phyloP scores from a whole-genome alignment of 2,888 invertebrate species.

The Meiosimyza decipiens region DNA sequence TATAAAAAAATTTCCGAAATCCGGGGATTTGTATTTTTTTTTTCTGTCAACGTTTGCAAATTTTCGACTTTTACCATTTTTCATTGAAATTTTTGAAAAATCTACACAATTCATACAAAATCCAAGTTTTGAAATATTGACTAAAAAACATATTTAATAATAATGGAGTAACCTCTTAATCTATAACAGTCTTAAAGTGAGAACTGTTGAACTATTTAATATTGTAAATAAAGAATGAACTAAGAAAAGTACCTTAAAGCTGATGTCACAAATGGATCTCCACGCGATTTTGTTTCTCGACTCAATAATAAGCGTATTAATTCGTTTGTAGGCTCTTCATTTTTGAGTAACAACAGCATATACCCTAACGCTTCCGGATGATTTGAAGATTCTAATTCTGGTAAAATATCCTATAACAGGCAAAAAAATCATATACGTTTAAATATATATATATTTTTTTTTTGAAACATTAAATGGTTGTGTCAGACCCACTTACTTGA shows the following conservation, averaged over 20 bases:
- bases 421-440: background rate
- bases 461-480: background rate
- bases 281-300: slow-evolving; percentile 75
- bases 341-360: slow-evolving; percentile 89
- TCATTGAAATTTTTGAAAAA: too few relatives aligned
- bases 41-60: too few relatives aligned
- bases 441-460: background rate
- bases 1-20: too few relatives aligned
- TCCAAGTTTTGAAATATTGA: too few relatives aligned
- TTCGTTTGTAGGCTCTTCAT: slow-evolving; percentile 89
- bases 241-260: slow-evolving; percentile 73
- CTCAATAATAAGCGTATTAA: slow-evolving; percentile 86
- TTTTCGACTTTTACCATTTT: too few relatives aligned
- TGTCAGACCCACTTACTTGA: slow-evolving; percentile 55
- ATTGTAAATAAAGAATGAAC: background rate
- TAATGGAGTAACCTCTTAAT: too few relatives aligned
- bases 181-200: background rate
- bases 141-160: too few relatives aligned
- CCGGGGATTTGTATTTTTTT: too few relatives aligned
- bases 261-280: slow-evolving; percentile 90
- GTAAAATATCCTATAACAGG: slow-evolving; percentile 68
- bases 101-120: too few relatives aligned
- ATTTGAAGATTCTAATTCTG: slow-evolving; percentile 82
- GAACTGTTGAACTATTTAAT: background rate
- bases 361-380: slow-evolving; percentile 94